Conservation (phyloP, 2,888 invertebrate species). For the Drosophila dives region DNA sequence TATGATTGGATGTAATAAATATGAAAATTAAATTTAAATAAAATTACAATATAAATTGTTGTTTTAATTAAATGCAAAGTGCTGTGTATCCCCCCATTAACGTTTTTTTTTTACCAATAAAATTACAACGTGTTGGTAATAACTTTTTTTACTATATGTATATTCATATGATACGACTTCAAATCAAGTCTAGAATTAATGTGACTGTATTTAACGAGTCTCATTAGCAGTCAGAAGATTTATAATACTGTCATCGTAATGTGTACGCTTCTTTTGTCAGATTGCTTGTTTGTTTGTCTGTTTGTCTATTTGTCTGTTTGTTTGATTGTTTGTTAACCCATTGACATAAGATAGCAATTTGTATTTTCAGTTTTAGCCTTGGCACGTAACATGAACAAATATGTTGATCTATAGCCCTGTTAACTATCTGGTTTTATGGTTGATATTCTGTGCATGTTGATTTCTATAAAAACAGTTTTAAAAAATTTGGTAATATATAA, state of each 20-base stretch:
- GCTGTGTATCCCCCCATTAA: conserved; percentile 31
- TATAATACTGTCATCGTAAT: conserved; percentile 50
- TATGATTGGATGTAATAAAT: conserved; percentile 25
- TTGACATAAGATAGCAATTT: conserved; percentile 58
- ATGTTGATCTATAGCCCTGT: conserved; percentile 19
- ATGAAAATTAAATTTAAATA: conserved; percentile 6
- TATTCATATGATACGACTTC: conserved; percentile 12
- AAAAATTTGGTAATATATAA: too few relatives aligned
- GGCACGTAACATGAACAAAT: conserved; percentile 45
- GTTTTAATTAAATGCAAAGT: conserved; percentile 58
- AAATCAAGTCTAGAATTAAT: conserved; percentile 30
- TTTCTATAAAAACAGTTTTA: too few relatives aligned
- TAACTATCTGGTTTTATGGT: background rate
- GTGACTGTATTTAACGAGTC: conserved; percentile 48
- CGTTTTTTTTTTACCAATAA: conserved; percentile 42
- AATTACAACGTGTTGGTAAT: conserved; percentile 52
- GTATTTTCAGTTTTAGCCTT: conserved; percentile 37
- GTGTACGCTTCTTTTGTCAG: conserved; percentile 47
- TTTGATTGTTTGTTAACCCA: conserved; percentile 53
- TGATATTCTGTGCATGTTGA: too few relatives aligned
- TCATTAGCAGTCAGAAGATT: conserved; percentile 64
- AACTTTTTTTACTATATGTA: conserved; percentile 26
- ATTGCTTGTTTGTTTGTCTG: conserved; percentile 35
- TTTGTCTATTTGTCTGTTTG: conserved; percentile 36
- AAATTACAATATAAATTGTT: conserved; percentile 1